phyloP scores from a whole-genome alignment of 2,888 invertebrate genomes.

The Esperia sulphurella region DNA sequence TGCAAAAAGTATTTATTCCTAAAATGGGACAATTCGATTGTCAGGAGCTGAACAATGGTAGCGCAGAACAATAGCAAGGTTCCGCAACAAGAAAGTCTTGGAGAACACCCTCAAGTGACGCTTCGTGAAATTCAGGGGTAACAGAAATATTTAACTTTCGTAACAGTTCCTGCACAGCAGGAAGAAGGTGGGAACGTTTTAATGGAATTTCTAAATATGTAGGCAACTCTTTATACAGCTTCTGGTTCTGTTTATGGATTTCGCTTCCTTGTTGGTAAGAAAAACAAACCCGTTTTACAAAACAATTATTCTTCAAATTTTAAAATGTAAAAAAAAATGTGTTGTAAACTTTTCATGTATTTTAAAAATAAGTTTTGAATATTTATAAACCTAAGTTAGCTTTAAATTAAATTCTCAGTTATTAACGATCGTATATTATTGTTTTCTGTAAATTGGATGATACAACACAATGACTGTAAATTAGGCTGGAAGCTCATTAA shows the following conservation, averaged over 20 bases:
- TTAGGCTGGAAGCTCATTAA: slow-evolving; percentile 72
- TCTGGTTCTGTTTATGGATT: slow-evolving; percentile 8
- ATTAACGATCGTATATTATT: too few species aligned
- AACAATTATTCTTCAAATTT: slow-evolving; percentile 70
- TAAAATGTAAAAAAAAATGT: too few species aligned
- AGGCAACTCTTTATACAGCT: slow-evolving; percentile 5
- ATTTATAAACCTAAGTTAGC: too few species aligned
- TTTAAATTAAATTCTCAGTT: too few species aligned
- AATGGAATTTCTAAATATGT: slow-evolving; percentile 13
- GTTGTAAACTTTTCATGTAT: too few species aligned
- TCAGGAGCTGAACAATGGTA: slow-evolving; percentile 17
- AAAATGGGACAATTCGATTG: not conserved
- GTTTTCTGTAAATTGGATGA: not conserved
- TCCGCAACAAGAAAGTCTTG: slow-evolving; percentile 23
- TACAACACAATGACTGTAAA: slow-evolving; percentile 67
- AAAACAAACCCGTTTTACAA: slow-evolving; percentile 13
- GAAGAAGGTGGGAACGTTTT: slow-evolving; percentile 13
- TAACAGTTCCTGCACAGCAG: slow-evolving; percentile 14
- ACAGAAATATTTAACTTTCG: slow-evolving; percentile 20
- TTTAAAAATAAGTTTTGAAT: too few species aligned
- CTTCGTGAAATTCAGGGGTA: slow-evolving; percentile 27
- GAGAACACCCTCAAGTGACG: slow-evolving; percentile 20
- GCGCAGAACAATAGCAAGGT: slow-evolving; percentile 24
- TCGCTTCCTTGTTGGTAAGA: not conserved
- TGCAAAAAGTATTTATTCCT: not conserved